phyloP scores from a whole-genome alignment of 2,797 vertebrate genomes.

The Sebastes reedi region DNA sequence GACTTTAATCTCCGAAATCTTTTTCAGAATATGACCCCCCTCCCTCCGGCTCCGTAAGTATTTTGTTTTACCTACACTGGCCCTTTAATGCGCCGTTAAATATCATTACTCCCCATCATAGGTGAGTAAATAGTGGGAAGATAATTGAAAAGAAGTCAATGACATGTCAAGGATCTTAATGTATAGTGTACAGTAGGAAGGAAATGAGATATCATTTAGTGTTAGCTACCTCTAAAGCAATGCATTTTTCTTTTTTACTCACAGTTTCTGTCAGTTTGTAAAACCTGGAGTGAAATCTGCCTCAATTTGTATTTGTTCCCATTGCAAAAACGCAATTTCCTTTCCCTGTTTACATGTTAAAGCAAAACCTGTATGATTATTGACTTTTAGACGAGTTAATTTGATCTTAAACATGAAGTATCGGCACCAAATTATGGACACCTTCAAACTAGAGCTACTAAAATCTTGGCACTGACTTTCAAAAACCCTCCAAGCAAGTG shows the following conservation, averaged over 20 bases:
- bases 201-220: background rate
- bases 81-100: too few species aligned
- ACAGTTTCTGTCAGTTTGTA: background rate
- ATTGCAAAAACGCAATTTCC: background rate
- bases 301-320: background rate
- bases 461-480: background rate
- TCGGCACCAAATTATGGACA: background rate
- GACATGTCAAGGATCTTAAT: background rate
- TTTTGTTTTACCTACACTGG: too few species aligned
- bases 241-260: background rate
- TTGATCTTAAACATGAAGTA: slow-evolving; percentile 4
- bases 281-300: background rate
- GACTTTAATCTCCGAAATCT: too few species aligned
- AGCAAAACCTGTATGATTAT: background rate
- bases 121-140: background rate
- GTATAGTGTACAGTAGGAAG: background rate
- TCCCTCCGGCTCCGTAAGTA: too few species aligned
- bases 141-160: background rate
- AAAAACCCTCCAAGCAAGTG: background rate
- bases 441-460: background rate
- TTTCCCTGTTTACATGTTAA: background rate
- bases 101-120: background rate
- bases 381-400: background rate
- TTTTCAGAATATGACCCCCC: too few species aligned
- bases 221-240: background rate